Evolutionary conservation across 1,140 invertebrate species (phyloP).

Genomic region (Ceratitis capitata): DNA sequence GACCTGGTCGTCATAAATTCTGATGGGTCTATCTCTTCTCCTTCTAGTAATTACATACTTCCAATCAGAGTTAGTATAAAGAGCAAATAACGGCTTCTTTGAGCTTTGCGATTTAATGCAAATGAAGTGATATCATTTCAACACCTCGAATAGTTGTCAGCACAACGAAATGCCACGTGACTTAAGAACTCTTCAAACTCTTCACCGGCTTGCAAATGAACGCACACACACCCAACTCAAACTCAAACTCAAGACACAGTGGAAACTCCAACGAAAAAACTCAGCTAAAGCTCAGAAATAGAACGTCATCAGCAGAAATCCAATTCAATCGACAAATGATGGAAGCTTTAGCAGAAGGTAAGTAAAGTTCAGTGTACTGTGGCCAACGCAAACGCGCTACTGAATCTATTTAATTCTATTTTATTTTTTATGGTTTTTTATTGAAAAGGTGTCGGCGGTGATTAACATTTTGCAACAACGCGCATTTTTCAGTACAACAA

Average conservation of each 20-base stretch:
- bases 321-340: not conserved
- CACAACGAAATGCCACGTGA: not conserved
- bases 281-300: not conserved
- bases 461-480: constrained; percentile 8
- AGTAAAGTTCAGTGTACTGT: constrained; percentile 18
- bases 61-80: too few relatives aligned
- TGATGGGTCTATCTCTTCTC: too few relatives aligned
- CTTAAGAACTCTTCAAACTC: not conserved
- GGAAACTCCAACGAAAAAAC: not conserved
- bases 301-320: not conserved
- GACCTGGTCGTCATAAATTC: too few relatives aligned
- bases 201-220: not conserved
- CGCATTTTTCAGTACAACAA: not conserved
- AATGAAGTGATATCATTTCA: not conserved
- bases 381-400: not conserved
- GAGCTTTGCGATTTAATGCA: not conserved
- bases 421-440: too few relatives aligned
- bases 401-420: constrained; percentile 12
- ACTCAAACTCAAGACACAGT: not conserved
- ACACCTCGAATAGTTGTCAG: not conserved
- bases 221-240: not conserved
- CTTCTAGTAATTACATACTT: too few relatives aligned
- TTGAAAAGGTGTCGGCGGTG: not conserved
- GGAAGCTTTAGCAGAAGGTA: not conserved
- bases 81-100: too few relatives aligned